Base-by-base conservation (phyloP, 2,888 invertebrate genomes). In the Drosophila antonietae region DNA sequence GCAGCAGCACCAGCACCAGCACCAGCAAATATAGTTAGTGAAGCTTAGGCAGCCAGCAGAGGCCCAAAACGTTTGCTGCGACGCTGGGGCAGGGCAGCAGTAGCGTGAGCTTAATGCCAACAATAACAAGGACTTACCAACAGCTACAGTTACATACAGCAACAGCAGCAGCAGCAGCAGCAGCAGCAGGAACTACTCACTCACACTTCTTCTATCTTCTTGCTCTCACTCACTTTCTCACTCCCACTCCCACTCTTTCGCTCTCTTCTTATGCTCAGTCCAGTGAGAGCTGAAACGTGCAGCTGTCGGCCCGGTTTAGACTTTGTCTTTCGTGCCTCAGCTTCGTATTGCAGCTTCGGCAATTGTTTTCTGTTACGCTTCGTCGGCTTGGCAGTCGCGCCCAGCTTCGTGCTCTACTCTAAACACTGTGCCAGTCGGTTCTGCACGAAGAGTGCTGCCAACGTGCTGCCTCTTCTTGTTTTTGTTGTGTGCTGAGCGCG, bases 341-440 rank as follows among this genome's bases (percentile, higher is more conserved):
- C 37, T 65, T 65, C 64, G 63, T 63, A 28, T 37, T 41, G 72
- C 59, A 67, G 66, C 52, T 52, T 77, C 73, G 75, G 39, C 53
- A 15, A 1, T 41, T 23, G 55, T 41, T 41, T 55, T 41, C 55
- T n/a, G 39, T 55, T 55, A 41, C 55, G 55, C 39, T 55, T 41
- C 53, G 55, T 55, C 55, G 55, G 41, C 55, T 18, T 37, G 39
- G 12, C 55, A 55, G 55, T 55, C 55, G 55, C 55, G 41, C 55
- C 55, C 70, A 68, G 68, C 53, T 57, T 77, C 73, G 75, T 80
- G 53, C 20, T 23, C n/a, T n/a, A 47, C 53, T 28, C 18, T 33
- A 53, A 35, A 90, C 78, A 78, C 61, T 79, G 78, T 89, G 91
- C 88, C 91, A 91, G 91, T 91, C 55, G 91, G 89, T 91, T n/a